A percentile compares a stretch with the other conserved stretches of the same genome.
These are phyloP conservation scores for Panagrolaimus sp. DNA, from an alignment of 1,140 invertebrate genomes.

Conservation along the genomic window DNA sequence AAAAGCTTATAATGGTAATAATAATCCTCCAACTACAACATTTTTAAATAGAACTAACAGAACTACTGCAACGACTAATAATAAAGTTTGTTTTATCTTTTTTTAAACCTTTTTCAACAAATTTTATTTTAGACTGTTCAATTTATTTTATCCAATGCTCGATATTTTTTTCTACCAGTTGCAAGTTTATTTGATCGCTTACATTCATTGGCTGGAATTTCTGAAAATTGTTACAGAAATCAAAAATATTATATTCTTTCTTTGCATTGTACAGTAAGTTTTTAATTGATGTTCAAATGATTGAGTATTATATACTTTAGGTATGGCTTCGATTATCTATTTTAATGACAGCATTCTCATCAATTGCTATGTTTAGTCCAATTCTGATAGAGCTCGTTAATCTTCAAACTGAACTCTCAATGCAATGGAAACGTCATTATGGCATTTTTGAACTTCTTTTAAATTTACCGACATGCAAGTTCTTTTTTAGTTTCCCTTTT, in stretches of 20 bases:
- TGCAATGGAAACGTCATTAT: background rate
- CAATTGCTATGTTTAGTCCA: background rate
- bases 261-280: conserved; percentile 5
- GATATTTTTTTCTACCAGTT: too few relatives aligned
- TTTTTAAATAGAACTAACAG: too few relatives aligned
- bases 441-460: background rate
- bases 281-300: background rate
- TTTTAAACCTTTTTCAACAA: too few relatives aligned
- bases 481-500: background rate
- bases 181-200: too few relatives aligned
- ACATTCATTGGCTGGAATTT: too few relatives aligned
- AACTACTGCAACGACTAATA: too few relatives aligned
- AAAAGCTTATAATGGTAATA: too few relatives aligned
- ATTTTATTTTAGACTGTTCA: too few relatives aligned
- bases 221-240: too few relatives aligned
- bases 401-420: background rate
- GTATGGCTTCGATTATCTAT: background rate
- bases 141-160: too few relatives aligned
- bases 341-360: background rate
- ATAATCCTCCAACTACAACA: too few relatives aligned
- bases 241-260: conserved; percentile 1
- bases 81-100: too few relatives aligned
- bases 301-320: background rate
- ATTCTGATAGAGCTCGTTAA: background rate
- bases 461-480: background rate